Conservation (phyloP, 2,888 invertebrate species). For the Clitarchus hookeri region DNA sequence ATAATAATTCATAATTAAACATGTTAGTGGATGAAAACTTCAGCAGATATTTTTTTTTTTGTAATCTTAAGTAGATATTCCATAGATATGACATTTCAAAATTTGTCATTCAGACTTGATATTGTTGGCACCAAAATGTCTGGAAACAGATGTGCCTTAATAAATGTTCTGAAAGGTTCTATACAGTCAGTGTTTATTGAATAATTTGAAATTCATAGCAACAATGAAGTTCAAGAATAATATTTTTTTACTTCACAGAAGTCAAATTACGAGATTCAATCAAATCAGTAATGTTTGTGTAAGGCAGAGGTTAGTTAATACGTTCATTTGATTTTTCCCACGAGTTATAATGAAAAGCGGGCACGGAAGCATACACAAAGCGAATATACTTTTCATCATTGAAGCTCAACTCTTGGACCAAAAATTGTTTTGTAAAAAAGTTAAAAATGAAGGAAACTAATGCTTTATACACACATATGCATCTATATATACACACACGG, state of each 20-base stretch:
- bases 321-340: conserved; percentile 20
- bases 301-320: conserved; percentile 25
- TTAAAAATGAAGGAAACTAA: conserved; percentile 23
- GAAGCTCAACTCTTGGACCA: conserved; percentile 24
- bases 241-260: conserved; percentile 25
- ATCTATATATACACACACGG: not conserved
- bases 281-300: conserved; percentile 24
- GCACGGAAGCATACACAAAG: conserved; percentile 21
- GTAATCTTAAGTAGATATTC: not conserved
- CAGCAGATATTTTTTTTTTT: conserved; percentile 5
- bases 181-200: conserved; percentile 5
- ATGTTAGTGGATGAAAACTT: not conserved
- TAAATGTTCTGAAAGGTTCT: not conserved
- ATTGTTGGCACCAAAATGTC: conserved; percentile 17
- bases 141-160: conserved; percentile 11
- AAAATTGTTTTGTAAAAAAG: conserved; percentile 19
- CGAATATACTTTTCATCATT: conserved; percentile 18
- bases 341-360: conserved; percentile 11
- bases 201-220: conserved; percentile 21
- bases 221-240: conserved; percentile 24
- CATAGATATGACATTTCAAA: conserved; percentile 1
- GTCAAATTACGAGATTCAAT: conserved; percentile 25
- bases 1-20: not conserved
- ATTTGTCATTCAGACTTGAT: not conserved
- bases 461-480: conserved; percentile 16